Conservation (phyloP, 2,113 vertebrate genomes). For the Sphaerodactylus townsendi region DNA sequence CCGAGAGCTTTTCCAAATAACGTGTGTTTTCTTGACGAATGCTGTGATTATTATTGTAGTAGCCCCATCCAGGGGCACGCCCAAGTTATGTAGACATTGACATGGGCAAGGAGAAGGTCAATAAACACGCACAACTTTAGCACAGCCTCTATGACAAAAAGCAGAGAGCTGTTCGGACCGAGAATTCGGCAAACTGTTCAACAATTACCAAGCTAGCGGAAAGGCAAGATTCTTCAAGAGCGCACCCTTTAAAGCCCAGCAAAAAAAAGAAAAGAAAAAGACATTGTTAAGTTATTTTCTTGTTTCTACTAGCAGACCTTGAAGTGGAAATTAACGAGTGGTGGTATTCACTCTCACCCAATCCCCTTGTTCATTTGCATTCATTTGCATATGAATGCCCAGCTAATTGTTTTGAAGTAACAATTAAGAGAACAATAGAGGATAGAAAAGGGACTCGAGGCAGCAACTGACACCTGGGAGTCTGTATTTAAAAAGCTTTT, state of each 20-base stretch:
- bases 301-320: slow-evolving; percentile 74
- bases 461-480: slow-evolving; percentile 80
- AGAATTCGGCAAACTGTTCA: slow-evolving; percentile 47
- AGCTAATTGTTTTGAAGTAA: slow-evolving; percentile 84
- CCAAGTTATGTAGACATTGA: slow-evolving; percentile 38
- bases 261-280: slow-evolving; percentile 64
- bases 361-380: slow-evolving; percentile 73
- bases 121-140: slow-evolving; percentile 42
- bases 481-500: slow-evolving; percentile 77
- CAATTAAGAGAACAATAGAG: slow-evolving; percentile 83
- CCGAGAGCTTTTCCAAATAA: slow-evolving; percentile 45
- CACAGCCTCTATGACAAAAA: slow-evolving; percentile 33
- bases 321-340: slow-evolving; percentile 79
- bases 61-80: slow-evolving; percentile 1
- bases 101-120: slow-evolving; percentile 41
- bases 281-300: slow-evolving; percentile 70
- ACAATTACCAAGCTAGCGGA: slow-evolving; percentile 67
- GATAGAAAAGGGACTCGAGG: slow-evolving; percentile 75
- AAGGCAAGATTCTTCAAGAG: slow-evolving; percentile 38
- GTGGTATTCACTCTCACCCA: slow-evolving; percentile 71
- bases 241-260: slow-evolving; percentile 65
- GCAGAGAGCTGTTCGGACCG: slow-evolving; percentile 47
- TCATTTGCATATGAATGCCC: slow-evolving; percentile 80
- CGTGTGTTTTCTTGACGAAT: slow-evolving; percentile 24
- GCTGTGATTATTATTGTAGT: slow-evolving; percentile 46